phyloP scores from a whole-genome alignment of 2,888 invertebrate species.

The Pyralis farinalis region DNA sequence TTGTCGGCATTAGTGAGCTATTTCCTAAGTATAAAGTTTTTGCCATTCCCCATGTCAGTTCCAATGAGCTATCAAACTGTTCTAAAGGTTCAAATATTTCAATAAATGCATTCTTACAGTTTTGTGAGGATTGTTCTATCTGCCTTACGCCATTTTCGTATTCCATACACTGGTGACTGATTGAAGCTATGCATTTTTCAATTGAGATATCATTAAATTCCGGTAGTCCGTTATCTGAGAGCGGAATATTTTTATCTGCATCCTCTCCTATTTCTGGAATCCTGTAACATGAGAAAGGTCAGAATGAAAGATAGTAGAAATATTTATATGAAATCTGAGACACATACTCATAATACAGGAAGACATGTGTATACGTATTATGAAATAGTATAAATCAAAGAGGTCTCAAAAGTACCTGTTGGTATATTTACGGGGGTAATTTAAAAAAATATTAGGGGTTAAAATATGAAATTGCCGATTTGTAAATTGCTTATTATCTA shows the following conservation, averaged over 20 bases:
- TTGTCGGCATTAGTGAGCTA: slow-evolving; percentile 89
- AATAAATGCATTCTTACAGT: slow-evolving; percentile 82
- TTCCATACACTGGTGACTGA: slow-evolving; percentile 90
- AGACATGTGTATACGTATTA: too few species aligned
- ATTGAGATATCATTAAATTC: slow-evolving; percentile 90
- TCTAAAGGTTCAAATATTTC: slow-evolving; percentile 89
- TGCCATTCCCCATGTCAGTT: slow-evolving; percentile 92
- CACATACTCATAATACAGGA: too few species aligned
- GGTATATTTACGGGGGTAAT: too few species aligned
- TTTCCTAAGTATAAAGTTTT: slow-evolving; percentile 92
- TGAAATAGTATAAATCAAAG: too few species aligned
- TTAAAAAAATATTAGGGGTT: too few species aligned
- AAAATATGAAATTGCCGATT: too few species aligned
- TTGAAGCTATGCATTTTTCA: slow-evolving; percentile 91
- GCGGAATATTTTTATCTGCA: slow-evolving; percentile 87
- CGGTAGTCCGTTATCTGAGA: slow-evolving; percentile 88
- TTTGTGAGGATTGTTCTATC: slow-evolving; percentile 78
- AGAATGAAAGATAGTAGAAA: too few species aligned
- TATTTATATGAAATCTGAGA: too few species aligned
- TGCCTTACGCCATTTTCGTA: slow-evolving; percentile 88
- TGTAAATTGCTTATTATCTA: too few species aligned
- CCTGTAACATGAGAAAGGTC: slow-evolving; percentile 56
- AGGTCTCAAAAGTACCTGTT: too few species aligned
- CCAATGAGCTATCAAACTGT: slow-evolving; percentile 85
- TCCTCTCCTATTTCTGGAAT: slow-evolving; percentile 93